Percentiles rank a stretch among this genome's conserved stretches.
phyloP scores from a whole-genome alignment of 2,113 vertebrate species.

The Gadus chalcogrammus region DNA sequence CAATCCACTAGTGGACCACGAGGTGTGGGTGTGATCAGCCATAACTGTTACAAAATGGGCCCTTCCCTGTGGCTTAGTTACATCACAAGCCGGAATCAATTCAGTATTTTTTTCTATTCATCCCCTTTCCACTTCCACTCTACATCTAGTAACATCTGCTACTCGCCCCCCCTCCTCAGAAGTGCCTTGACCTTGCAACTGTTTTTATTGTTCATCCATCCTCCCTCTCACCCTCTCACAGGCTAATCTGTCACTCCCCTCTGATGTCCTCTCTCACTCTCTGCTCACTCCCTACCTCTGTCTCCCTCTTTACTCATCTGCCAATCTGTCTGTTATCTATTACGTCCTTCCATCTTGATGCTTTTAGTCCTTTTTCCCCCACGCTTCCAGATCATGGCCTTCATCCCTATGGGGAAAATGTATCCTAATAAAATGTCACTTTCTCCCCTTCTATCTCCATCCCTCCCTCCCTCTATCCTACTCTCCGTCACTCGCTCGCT shows the following conservation, averaged over 20 bases:
- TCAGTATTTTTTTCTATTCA: too few species aligned
- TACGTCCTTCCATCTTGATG: slow-evolving; percentile 57
- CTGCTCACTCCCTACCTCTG: not conserved
- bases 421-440: slow-evolving; percentile 80
- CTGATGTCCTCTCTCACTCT: not conserved
- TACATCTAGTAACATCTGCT: too few species aligned
- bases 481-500: not conserved
- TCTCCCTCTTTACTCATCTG: slow-evolving; percentile 3
- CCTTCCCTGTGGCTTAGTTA: too few species aligned
- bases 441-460: too few species aligned
- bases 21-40: too few species aligned
- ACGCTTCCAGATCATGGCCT: slow-evolving; percentile 63
- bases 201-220: not conserved
- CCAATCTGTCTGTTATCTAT: slow-evolving; percentile 39
- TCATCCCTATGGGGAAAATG: slow-evolving; percentile 68
- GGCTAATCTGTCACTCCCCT: not conserved
- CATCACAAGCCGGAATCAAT: too few species aligned
- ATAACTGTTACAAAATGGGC: too few species aligned
- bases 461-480: not conserved
- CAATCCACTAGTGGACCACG: too few species aligned
- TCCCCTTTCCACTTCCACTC: too few species aligned
- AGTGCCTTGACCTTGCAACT: too few species aligned
- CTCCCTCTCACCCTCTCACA: not conserved
- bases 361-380: slow-evolving; percentile 65
- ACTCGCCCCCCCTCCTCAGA: too few species aligned